These are phyloP conservation scores for Actenoides hombroni DNA, from an alignment of 2,113 vertebrate genomes.

Conservation along the genomic window DNA sequence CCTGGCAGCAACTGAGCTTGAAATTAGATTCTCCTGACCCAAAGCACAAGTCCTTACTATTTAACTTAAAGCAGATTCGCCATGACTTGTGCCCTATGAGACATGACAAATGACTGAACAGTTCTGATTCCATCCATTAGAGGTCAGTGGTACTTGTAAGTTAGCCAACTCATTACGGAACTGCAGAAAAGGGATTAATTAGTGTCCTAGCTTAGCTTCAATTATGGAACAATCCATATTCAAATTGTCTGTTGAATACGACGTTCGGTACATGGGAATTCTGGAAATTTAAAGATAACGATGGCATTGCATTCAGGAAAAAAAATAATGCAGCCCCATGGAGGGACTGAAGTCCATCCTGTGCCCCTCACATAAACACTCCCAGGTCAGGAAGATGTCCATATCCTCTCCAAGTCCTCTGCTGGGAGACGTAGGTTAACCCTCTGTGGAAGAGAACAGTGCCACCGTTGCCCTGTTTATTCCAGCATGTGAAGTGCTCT, in stretches of 20 bases:
- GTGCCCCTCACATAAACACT: not conserved
- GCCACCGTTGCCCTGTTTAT: not conserved
- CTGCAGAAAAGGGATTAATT: slow-evolving; percentile 52
- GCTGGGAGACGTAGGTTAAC: not conserved
- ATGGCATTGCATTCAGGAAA: not conserved
- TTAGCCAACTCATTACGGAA: slow-evolving; percentile 60
- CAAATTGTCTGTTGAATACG: slow-evolving; percentile 21
- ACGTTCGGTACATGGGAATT: not conserved
- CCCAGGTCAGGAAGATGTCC: not conserved
- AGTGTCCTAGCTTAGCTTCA: slow-evolving; percentile 43
- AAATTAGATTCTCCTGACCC: slow-evolving; percentile 39
- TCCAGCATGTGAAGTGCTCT: not conserved
- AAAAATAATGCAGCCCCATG: not conserved
- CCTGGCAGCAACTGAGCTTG: not conserved
- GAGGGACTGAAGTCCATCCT: not conserved
- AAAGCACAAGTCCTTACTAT: not conserved
- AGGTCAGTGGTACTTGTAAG: slow-evolving; percentile 65
- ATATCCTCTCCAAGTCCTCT: not conserved
- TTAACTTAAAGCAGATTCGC: slow-evolving; percentile 9
- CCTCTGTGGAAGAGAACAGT: not conserved
- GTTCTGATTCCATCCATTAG: slow-evolving; percentile 57
- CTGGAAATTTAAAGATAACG: not conserved
- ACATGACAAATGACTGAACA: slow-evolving; percentile 56
- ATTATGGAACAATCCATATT: slow-evolving; percentile 55
- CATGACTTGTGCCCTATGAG: slow-evolving; percentile 1